A percentile compares a stretch with the other conserved stretches of the same genome.
Conservation (phyloP, 2,113 vertebrate species). For the Cepphus grylle region DNA sequence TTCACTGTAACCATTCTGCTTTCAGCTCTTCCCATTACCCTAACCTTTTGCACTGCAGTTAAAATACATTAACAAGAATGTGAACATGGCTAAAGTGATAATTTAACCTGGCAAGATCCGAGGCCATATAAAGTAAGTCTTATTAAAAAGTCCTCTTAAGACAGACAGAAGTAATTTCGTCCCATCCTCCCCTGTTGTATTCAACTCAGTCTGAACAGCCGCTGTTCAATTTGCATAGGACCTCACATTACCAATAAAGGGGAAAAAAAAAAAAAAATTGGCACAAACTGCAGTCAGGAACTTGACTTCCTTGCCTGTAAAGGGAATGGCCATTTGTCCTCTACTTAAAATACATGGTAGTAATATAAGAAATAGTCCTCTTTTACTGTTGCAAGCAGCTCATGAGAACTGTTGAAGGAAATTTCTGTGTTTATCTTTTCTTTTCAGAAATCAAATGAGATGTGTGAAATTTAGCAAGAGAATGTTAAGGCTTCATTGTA, state of each 20-base stretch:
- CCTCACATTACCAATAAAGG: not conserved
- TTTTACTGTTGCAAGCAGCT: not conserved
- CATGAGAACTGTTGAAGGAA: not conserved
- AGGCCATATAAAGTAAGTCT: not conserved
- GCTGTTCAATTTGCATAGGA: slow-evolving; percentile 3
- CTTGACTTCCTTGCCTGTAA: not conserved
- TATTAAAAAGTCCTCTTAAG: slow-evolving; percentile 40
- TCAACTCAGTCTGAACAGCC: not conserved
- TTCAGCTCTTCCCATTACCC: slow-evolving; percentile 18
- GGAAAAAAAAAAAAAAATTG: not conserved
- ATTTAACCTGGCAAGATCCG: not conserved
- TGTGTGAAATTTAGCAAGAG: slow-evolving; percentile 49
- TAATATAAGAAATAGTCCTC: not conserved
- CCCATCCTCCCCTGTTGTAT: not conserved
- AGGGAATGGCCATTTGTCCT: not conserved
- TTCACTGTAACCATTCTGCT: not conserved
- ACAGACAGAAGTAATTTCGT: slow-evolving; percentile 5
- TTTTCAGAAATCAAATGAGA: slow-evolving; percentile 44
- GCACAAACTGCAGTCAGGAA: not conserved
- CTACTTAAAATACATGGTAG: not conserved
- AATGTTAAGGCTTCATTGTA: slow-evolving; percentile 58
- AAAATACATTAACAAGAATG: slow-evolving; percentile 29
- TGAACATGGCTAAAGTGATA: not conserved
- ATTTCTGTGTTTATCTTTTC: slow-evolving; percentile 47
- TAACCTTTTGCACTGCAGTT: not conserved